These are phyloP conservation scores for Halictus quadricinctus DNA, from an alignment of 2,888 invertebrate species.

Conservation along the genomic window DNA sequence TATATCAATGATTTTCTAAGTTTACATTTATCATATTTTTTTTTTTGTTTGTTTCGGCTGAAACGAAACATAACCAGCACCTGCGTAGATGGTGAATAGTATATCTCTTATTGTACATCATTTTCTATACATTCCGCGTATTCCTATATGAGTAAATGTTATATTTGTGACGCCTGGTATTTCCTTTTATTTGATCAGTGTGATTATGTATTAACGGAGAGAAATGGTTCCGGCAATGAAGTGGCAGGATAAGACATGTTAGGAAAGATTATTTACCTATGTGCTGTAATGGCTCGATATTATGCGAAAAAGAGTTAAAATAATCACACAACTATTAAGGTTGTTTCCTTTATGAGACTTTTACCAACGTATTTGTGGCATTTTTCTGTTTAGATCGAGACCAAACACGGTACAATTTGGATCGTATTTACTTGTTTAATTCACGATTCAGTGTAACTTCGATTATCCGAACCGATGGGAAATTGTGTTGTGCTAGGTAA, in stretches of 20 bases:
- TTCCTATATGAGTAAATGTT: neutral
- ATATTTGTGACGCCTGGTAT: neutral
- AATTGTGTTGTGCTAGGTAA: neutral
- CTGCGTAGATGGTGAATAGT: neutral
- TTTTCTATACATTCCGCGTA: neutral
- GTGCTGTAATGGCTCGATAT: neutral
- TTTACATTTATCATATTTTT: neutral
- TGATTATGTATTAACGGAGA: too few relatives aligned
- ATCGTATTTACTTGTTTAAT: too few relatives aligned
- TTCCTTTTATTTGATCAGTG: neutral
- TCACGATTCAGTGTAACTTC: too few relatives aligned
- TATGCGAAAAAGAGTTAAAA: neutral
- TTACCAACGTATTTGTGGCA: too few relatives aligned
- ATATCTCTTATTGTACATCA: neutral
- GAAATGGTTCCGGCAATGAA: neutral
- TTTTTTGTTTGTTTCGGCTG: neutral
- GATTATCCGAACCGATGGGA: neutral
- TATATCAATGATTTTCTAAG: neutral
- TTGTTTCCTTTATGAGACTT: too few relatives aligned
- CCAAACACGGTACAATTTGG: too few relatives aligned
- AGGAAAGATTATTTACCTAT: neutral
- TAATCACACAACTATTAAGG: neutral
- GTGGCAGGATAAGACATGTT: too few relatives aligned
- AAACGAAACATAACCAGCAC: neutral
- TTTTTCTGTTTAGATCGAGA: too few relatives aligned